Conservation (phyloP, 1,140 invertebrate species). For the Penaeus vannamei region DNA sequence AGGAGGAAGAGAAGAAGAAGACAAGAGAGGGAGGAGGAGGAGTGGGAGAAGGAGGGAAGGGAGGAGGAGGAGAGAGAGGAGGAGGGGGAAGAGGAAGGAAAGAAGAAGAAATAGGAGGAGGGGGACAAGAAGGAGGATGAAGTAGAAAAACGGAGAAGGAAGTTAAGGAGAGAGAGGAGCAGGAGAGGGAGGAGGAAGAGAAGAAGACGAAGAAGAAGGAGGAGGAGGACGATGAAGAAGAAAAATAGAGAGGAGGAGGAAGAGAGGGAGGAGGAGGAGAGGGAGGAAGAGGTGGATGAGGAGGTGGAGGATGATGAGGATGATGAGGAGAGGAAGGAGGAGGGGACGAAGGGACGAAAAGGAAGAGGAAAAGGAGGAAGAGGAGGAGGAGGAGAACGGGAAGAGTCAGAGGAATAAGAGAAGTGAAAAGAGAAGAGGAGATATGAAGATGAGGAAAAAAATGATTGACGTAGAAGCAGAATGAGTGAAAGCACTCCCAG, state of each 20-base stretch:
- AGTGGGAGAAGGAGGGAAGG: no score
- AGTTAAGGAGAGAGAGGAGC: no score
- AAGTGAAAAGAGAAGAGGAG: neutral
- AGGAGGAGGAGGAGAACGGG: neutral
- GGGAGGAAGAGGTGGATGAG: neutral
- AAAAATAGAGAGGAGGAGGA: no score
- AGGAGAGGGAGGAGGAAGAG: neutral
- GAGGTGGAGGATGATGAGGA: neutral
- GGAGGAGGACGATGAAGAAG: neutral
- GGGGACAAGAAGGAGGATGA: neutral
- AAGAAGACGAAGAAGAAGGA: neutral
- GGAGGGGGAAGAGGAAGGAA: neutral
- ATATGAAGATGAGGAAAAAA: neutral
- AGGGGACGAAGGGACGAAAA: neutral
- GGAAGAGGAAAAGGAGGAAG: slow-evolving; percentile 18
- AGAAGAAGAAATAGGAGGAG: neutral
- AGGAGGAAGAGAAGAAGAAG: neutral
- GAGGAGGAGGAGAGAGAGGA: neutral
- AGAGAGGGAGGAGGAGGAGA: neutral
- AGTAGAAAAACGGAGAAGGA: neutral
- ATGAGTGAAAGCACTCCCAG: no score
- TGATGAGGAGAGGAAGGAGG: neutral
- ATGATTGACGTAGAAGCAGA: neutral
- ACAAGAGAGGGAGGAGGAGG: neutral
- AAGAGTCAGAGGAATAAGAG: neutral